phyloP scores from a whole-genome alignment of 2,113 vertebrate species.

The Alethe diademata region DNA sequence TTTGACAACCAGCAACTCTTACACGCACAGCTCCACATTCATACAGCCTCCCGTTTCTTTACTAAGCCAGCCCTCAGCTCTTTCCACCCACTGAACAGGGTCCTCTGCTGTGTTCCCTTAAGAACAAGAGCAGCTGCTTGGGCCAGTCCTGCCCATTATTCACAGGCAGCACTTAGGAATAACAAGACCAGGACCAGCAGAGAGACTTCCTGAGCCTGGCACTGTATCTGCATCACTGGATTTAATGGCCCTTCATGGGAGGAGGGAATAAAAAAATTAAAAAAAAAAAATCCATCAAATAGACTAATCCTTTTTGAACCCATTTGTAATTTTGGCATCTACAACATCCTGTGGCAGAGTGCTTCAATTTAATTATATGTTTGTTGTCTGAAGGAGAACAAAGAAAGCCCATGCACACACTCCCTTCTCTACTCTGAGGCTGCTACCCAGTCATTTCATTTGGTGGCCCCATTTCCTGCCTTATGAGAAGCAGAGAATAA shows the following conservation, averaged over 20 bases:
- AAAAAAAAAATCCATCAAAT: constrained; percentile 18
- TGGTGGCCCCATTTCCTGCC: constrained; percentile 46
- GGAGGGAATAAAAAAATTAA: background rate
- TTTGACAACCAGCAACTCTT: background rate
- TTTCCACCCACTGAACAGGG: background rate
- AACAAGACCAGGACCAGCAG: background rate
- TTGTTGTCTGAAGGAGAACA: constrained; percentile 61
- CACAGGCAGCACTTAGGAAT: background rate
- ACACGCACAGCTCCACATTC: background rate
- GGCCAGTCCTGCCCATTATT: background rate
- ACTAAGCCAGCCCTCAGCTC: background rate
- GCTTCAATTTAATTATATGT: constrained; percentile 62
- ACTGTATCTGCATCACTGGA: background rate
- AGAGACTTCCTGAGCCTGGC: constrained; percentile 22
- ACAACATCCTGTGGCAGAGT: constrained; percentile 62
- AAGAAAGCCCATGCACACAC: constrained; percentile 35
- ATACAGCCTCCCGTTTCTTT: background rate
- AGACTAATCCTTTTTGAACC: constrained; percentile 42
- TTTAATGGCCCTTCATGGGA: constrained; percentile 13
- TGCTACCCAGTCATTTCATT: constrained; percentile 36
- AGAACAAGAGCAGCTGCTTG: background rate
- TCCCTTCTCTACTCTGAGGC: background rate
- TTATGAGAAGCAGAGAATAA: constrained; percentile 18
- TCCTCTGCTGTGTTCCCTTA: background rate
- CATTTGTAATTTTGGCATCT: constrained; percentile 58